Evolutionary conservation across 37 sponge, comb jelly and placozoan species (phyloP).

Genomic region (Crambe crambe): DNA sequence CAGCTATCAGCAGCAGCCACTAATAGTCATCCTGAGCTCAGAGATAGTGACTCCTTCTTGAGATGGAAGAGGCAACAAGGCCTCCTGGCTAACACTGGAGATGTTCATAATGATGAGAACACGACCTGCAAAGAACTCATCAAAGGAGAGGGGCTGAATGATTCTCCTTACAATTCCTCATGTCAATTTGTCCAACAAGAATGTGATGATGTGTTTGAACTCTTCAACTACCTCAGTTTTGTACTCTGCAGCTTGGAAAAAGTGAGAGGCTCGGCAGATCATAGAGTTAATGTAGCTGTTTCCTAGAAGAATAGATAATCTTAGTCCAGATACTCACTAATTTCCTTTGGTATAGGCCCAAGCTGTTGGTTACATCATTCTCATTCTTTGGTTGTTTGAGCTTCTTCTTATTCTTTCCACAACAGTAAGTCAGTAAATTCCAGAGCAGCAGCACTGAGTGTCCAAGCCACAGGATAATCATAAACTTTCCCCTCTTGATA

Average conservation of each 20-base stretch:
- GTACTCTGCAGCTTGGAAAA: conserved; percentile 3
- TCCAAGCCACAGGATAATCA: too few relatives aligned
- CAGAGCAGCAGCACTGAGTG: not conserved
- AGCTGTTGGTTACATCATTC: conserved; percentile 60
- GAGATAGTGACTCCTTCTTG: too few relatives aligned
- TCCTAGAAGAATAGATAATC: too few relatives aligned
- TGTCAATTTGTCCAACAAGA: conserved; percentile 8
- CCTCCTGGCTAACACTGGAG: too few relatives aligned
- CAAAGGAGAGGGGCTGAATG: too few relatives aligned
- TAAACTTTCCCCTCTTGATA: not conserved
- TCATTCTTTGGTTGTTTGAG: conserved; percentile 61
- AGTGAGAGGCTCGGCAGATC: not conserved
- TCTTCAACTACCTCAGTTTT: conserved; percentile 20
- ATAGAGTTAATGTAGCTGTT: not conserved
- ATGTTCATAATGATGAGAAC: not conserved
- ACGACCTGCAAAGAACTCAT: too few relatives aligned
- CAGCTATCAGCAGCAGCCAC: not conserved
- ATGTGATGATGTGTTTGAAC: conserved; percentile 9
- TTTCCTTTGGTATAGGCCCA: not conserved
- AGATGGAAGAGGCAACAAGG: too few relatives aligned
- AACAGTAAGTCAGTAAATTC: conserved; percentile 44
- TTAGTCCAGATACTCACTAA: too few relatives aligned
- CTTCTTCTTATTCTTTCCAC: conserved; percentile 77
- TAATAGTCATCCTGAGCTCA: not conserved
- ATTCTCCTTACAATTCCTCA: conserved; percentile 6